These are phyloP conservation scores for Julus scandinavius DNA, from an alignment of 2,888 invertebrate species.

Conservation along the genomic window DNA sequence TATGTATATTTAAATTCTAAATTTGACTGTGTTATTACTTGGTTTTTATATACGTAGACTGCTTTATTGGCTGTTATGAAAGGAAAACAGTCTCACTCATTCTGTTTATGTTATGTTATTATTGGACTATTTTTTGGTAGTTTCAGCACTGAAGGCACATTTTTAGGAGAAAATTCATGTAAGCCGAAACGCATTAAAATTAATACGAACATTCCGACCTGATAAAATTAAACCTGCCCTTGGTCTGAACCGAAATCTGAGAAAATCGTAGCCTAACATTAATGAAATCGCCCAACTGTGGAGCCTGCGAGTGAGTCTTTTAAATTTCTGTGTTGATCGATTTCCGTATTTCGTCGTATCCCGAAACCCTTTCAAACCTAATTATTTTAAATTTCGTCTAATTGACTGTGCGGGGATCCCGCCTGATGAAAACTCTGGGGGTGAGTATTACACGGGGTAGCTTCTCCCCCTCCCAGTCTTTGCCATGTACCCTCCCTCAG, in stretches of 20 bases:
- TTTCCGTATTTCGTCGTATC: background rate
- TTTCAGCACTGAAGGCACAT: too few species aligned
- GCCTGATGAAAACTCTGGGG: background rate
- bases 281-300: background rate
- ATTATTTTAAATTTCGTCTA: background rate
- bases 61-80: too few species aligned
- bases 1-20: too few species aligned
- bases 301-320: background rate
- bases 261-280: background rate
- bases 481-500: background rate
- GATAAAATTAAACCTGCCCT: background rate
- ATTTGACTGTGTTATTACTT: too few species aligned
- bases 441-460: too few species aligned
- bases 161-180: too few species aligned
- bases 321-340: background rate
- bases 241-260: background rate
- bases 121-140: too few species aligned
- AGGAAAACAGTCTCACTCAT: too few species aligned
- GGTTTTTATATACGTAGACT: too few species aligned
- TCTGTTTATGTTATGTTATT: too few species aligned
- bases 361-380: conserved; percentile 31
- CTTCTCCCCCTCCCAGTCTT: background rate
- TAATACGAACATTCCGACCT: too few species aligned
- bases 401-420: background rate
- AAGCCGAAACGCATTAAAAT: too few species aligned